Evolutionary conservation across 2,113 vertebrate genomes (phyloP).

Genomic region (Thunnus thynnus): DNA sequence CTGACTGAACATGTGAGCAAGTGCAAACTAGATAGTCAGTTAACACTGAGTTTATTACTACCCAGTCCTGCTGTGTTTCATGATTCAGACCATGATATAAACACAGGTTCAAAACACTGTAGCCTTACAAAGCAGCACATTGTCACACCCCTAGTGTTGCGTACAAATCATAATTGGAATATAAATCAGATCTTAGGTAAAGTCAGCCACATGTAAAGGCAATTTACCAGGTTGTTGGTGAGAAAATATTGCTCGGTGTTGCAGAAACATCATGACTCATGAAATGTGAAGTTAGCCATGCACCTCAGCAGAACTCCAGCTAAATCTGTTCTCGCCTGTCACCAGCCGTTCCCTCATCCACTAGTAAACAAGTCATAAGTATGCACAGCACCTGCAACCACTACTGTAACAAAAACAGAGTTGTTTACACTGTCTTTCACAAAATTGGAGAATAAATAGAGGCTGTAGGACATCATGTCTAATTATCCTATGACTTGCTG

Average conservation of each 20-base stretch:
- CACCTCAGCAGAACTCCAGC: neutral
- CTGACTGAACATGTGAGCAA: neutral
- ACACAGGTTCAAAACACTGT: neutral
- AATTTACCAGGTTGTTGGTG: neutral
- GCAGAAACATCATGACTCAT: slow-evolving; percentile 24
- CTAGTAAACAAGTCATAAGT: slow-evolving; percentile 6
- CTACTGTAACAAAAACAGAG: neutral
- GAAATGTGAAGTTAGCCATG: neutral
- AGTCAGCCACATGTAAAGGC: slow-evolving; percentile 3
- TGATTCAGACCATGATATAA: neutral
- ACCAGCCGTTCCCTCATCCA: slow-evolving; percentile 5
- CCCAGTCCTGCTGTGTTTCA: neutral
- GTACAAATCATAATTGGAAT: neutral
- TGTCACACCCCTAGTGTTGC: neutral
- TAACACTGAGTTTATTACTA: neutral
- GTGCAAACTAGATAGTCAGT: neutral
- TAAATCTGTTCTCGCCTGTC: neutral
- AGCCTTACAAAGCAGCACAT: neutral
- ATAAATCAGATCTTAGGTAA: neutral
- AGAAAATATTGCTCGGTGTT: neutral
- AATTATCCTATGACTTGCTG: neutral
- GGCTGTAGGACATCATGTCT: neutral
- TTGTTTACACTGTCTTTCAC: neutral
- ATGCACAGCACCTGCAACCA: neutral
- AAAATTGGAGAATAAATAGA: slow-evolving; percentile 2